A percentile compares a stretch with the other conserved stretches of the same genome.
Conservation (phyloP, 2,888 invertebrate genomes). For the Macrosoma leucophasiata region DNA sequence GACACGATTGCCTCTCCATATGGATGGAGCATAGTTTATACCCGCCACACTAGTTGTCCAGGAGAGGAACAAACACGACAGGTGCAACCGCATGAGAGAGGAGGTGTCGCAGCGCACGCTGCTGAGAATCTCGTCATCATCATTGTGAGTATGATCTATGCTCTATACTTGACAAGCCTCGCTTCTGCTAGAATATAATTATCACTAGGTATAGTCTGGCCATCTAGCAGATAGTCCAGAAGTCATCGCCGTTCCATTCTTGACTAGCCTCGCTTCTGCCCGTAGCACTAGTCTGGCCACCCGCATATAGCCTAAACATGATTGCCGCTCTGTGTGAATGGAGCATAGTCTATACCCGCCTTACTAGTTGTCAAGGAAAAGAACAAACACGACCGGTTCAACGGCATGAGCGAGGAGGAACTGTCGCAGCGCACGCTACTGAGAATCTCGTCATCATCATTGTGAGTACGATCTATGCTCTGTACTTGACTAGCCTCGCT, state of each 20-base stretch:
- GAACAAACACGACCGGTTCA: conserved; percentile 95
- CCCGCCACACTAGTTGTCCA: too few relatives aligned
- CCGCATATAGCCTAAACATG: too few relatives aligned
- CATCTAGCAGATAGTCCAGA: conserved; percentile 95
- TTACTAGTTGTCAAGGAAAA: conserved; percentile 92
- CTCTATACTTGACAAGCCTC: conserved; percentile 1
- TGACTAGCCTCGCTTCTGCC: not conserved
- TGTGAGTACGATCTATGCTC: conserved; percentile 84
- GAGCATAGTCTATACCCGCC: too few relatives aligned
- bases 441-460: conserved; percentile 98
- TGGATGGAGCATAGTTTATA: too few relatives aligned
- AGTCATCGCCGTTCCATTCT: conserved; percentile 77
- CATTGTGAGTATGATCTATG: not conserved
- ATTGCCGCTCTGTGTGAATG: too few relatives aligned
- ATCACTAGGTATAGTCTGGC: too few relatives aligned
- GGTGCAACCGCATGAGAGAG: too few relatives aligned
- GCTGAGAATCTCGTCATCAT: conserved; percentile 1
- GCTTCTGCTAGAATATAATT: too few relatives aligned
- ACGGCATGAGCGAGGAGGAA: conserved; percentile 98
- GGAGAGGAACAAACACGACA: too few relatives aligned
- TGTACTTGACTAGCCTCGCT: not conserved
- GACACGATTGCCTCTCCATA: too few relatives aligned
- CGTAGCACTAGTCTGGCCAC: not conserved
- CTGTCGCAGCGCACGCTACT: conserved; percentile 92
- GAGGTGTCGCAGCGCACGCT: not conserved